Evolutionary conservation across 2,797 vertebrate genomes (phyloP).

Genomic region (Hydrophis major): DNA sequence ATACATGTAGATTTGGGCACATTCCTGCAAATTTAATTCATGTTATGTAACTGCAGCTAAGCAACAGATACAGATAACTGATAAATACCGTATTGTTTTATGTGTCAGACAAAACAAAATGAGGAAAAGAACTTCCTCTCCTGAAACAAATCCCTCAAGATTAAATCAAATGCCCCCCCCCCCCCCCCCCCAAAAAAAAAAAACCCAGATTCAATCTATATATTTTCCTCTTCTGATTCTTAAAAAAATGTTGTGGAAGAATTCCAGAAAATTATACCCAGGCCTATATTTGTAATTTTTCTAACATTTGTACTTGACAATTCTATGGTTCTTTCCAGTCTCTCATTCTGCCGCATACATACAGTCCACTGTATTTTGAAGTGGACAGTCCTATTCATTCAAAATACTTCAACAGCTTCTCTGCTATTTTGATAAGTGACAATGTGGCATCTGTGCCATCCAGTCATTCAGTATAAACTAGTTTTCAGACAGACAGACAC

Average conservation of each 20-base stretch:
- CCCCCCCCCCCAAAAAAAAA: too few relatives aligned
- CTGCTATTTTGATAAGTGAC: not conserved
- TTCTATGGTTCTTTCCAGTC: not conserved
- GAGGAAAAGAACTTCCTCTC: not conserved
- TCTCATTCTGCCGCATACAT: not conserved
- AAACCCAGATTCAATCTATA: not conserved
- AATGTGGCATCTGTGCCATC: not conserved
- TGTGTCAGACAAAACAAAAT: not conserved
- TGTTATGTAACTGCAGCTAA: not conserved
- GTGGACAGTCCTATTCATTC: not conserved
- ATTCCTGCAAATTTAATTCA: not conserved
- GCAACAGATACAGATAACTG: not conserved
- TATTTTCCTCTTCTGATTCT: not conserved
- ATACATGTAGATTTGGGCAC: not conserved
- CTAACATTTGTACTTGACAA: not conserved
- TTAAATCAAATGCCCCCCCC: not conserved
- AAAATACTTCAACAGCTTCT: conserved; percentile 28
- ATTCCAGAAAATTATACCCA: not conserved
- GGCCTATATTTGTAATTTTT: not conserved
- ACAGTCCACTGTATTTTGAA: not conserved
- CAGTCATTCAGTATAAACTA: rapidly evolving
- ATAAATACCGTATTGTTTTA: not conserved
- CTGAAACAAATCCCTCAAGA: not conserved
- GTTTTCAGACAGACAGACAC: conserved; percentile 4
- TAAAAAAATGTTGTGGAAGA: not conserved